phyloP scores from a whole-genome alignment of 1,140 invertebrate genomes.

The Drosophila sproati region DNA sequence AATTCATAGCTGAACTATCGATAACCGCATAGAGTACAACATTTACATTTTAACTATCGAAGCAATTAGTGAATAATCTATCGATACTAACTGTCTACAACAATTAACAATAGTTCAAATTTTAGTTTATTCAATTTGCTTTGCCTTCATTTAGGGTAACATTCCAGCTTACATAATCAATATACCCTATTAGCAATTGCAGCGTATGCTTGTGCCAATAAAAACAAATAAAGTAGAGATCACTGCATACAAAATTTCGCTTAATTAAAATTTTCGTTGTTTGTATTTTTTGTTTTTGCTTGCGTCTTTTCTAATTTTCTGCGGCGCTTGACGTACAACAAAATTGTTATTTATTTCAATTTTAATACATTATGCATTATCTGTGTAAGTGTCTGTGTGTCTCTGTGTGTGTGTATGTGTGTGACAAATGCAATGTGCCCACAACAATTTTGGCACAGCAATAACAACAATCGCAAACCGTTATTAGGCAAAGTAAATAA shows the following conservation, averaged over 20 bases:
- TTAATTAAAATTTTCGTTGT: conserved; percentile 27
- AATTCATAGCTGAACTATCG: no score
- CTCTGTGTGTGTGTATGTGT: conserved; percentile 29
- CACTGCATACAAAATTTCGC: conserved; percentile 34
- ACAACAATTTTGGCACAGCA: conserved; percentile 41
- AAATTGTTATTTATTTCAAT: conserved; percentile 59
- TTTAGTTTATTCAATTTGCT: no score
- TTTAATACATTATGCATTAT: conserved; percentile 46
- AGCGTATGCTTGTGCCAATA: not conserved
- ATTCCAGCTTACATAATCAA: not conserved
- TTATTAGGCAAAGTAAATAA: conserved; percentile 75
- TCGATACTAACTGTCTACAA: no score
- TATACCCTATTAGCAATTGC: not conserved
- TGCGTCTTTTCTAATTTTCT: conserved; percentile 41
- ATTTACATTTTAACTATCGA: no score
- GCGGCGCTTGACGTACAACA: conserved; percentile 44
- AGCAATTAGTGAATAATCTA: no score
- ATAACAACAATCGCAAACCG: conserved; percentile 32
- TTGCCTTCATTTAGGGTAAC: not conserved
- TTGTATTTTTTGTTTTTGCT: conserved; percentile 11
- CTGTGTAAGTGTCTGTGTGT: not conserved
- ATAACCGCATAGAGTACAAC: no score
- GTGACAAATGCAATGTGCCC: conserved; percentile 55
- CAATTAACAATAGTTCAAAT: no score
- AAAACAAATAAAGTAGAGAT: conserved; percentile 19